Percentiles rank a stretch among this genome's conserved stretches.
phyloP scores from a whole-genome alignment of 2,113 vertebrate species.

The Bubo scandiacus region DNA sequence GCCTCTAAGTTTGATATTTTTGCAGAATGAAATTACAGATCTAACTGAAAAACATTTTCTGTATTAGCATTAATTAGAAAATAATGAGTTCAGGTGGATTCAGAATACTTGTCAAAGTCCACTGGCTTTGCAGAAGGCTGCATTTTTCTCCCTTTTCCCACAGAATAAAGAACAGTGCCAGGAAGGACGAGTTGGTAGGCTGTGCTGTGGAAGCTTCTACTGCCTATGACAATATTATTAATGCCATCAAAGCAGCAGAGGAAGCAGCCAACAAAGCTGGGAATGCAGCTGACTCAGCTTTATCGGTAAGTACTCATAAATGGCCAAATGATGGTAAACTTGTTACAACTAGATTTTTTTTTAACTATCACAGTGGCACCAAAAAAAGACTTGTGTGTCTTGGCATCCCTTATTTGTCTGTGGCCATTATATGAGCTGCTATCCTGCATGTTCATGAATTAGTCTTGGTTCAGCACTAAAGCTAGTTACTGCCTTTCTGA shows the following conservation, averaged over 20 bases:
- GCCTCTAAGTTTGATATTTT: not conserved
- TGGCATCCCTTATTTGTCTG: not conserved
- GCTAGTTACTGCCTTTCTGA: not conserved
- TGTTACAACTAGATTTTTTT: not conserved
- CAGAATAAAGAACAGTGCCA: constrained; percentile 83
- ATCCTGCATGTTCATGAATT: not conserved
- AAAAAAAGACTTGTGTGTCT: not conserved
- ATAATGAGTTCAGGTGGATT: not conserved
- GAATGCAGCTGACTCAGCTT: constrained; percentile 81
- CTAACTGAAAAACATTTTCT: not conserved
- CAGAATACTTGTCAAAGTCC: not conserved
- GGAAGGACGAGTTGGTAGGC: constrained; percentile 79
- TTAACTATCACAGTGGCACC: not conserved
- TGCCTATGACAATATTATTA: constrained; percentile 90
- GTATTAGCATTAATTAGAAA: not conserved
- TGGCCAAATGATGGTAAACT: not conserved
- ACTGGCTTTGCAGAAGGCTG: not conserved
- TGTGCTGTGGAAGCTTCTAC: constrained; percentile 86
- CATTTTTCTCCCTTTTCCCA: not conserved
- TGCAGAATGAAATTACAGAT: not conserved
- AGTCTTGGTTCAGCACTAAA: not conserved
- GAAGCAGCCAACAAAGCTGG: constrained; percentile 84
- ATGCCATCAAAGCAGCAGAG: constrained; percentile 87
- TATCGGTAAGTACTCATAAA: constrained; percentile 72
- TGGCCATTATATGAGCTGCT: not conserved